These are phyloP conservation scores for Phrynocephalus vlangalii DNA, from an alignment of 2,797 vertebrate genomes.

Conservation along the genomic window DNA sequence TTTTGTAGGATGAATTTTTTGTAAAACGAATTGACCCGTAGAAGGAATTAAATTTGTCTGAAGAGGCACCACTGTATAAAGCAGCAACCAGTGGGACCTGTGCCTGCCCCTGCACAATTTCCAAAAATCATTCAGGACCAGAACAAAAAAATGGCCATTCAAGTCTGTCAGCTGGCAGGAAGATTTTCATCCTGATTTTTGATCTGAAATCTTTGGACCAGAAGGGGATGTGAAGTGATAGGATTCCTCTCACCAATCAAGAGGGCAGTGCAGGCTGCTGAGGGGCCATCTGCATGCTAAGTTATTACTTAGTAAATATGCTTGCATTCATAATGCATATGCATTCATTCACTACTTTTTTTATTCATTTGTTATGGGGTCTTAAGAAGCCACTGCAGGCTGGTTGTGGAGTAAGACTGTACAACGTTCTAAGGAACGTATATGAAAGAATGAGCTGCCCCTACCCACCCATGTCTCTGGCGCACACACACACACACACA, in stretches of 20 bases:
- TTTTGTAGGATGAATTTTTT: too few relatives aligned
- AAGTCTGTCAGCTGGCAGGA: too few relatives aligned
- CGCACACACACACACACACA: conserved; percentile 9
- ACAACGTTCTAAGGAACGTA: not conserved
- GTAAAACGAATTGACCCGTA: too few relatives aligned
- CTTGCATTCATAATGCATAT: too few relatives aligned
- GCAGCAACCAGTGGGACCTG: too few relatives aligned
- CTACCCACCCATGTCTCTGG: not conserved
- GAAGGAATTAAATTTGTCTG: too few relatives aligned
- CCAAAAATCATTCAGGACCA: too few relatives aligned
- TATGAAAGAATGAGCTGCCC: not conserved
- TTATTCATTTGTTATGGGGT: not conserved
- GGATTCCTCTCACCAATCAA: not conserved
- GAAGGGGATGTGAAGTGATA: not conserved
- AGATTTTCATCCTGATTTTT: not conserved
- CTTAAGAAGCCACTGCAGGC: not conserved
- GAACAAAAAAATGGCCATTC: too few relatives aligned
- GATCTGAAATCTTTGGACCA: not conserved
- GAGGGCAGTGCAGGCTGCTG: not conserved
- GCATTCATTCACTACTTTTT: too few relatives aligned
- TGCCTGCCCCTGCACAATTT: too few relatives aligned
- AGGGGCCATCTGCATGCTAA: not conserved
- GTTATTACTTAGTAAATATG: not conserved
- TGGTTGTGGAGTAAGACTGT: not conserved
- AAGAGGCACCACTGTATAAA: too few relatives aligned